Evolutionary conservation across 2,888 invertebrate species (phyloP), one percentile per base, ranked within the genome.

Genomic region (Tridacna crocea): DNA sequence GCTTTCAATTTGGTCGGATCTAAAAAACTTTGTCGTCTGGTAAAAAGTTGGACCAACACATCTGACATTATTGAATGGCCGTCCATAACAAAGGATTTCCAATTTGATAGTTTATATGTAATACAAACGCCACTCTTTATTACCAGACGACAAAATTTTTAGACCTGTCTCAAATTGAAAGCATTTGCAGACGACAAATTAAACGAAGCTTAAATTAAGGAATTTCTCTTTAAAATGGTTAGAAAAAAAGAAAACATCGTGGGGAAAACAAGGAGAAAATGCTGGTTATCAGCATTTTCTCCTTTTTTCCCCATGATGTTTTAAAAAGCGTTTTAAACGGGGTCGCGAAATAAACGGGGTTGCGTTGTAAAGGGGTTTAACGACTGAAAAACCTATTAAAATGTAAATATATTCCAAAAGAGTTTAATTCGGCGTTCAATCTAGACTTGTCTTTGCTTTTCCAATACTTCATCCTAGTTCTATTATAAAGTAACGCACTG

Each of bases 61-160:
- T 2, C 36, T 36, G 36, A 36, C 36, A 36, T 36, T 55, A 55
- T 55, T 55, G 15, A 70, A 70, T 70, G 19, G 70, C 70, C 47
- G 26, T 51, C 48, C 70, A 48, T 24, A 4, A 70, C 51, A 70
- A 70, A 70, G n/a, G 70, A 70, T 51, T 70, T 70, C 70, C 70
- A 70, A 70, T 70, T 70, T 70, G 70, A 70, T 51, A 51, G 70
- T 70, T 70, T 70, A 70, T 70, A 51, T 26, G 51, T 51, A 70
- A 70, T 70, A 26, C 70, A 48, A 70, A 70, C 26, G 36, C 36
- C 2, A 36, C 36, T 36, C 36, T 36, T 36, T 36, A n/a, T n/a
- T n/a, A 36, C 36, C 36, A 36, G 8, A 2, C 36, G 36, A 36
- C 36, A 36, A 4, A 36, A 36, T 4, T 36, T 36, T 4, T 36